Evolutionary conservation across 1,140 invertebrate genomes (phyloP).

Genomic region (Eufriesea mexicana): DNA sequence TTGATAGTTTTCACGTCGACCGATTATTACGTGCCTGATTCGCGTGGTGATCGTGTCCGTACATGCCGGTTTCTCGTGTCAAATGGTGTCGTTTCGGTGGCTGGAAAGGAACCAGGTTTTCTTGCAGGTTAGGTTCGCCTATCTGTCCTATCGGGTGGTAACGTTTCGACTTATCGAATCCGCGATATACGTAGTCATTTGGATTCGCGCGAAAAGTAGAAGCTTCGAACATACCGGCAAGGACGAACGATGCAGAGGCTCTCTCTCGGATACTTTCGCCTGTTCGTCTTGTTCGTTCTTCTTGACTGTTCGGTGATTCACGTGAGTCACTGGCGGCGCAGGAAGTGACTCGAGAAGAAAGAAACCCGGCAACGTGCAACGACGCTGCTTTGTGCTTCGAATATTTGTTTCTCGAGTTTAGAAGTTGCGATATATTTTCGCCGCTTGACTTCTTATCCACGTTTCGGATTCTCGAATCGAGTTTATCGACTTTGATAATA

Average conservation of each 20-base stretch:
- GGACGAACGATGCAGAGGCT: background rate
- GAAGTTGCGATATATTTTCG: background rate
- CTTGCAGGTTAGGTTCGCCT: constrained; percentile 34
- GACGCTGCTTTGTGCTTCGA: constrained; percentile 9
- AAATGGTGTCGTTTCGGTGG: constrained; percentile 12
- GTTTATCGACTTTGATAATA: background rate
- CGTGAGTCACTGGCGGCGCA: constrained; percentile 61
- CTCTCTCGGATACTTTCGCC: constrained; percentile 26
- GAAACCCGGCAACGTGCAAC: constrained; percentile 50
- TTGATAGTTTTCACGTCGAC: background rate
- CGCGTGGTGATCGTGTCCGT: background rate
- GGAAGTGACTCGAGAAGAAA: constrained; percentile 68
- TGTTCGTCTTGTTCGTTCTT: constrained; percentile 27
- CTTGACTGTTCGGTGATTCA: constrained; percentile 54
- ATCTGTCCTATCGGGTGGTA: constrained; percentile 1
- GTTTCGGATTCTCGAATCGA: background rate
- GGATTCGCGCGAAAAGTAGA: constrained; percentile 4
- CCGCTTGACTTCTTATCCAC: background rate
- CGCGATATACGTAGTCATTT: constrained; percentile 9
- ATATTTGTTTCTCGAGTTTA: constrained; percentile 30
- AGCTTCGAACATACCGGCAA: background rate
- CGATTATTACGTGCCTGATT: background rate
- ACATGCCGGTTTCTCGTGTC: constrained; percentile 23
- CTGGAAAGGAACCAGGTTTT: background rate
- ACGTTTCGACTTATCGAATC: constrained; percentile 1